These are phyloP conservation scores for Drosophila borborema DNA, from an alignment of 2,888 invertebrate genomes.

Conservation along the genomic window DNA sequence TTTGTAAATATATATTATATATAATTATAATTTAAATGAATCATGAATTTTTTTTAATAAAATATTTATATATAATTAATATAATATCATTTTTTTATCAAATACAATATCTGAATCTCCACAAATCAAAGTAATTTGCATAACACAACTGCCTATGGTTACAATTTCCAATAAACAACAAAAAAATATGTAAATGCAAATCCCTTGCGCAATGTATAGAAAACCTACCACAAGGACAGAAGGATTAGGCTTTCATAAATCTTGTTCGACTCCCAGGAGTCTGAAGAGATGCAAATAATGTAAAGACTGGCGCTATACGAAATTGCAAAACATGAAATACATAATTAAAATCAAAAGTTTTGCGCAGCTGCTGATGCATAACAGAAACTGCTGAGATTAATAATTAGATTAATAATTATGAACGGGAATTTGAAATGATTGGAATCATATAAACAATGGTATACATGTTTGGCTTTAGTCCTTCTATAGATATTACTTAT, in stretches of 20 bases:
- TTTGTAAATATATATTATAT: too few species aligned
- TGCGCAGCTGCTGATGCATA: neutral
- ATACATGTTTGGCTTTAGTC: neutral
- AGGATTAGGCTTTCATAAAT: neutral
- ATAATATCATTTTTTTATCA: too few species aligned
- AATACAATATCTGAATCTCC: too few species aligned
- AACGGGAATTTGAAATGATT: neutral
- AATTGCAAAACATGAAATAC: neutral
- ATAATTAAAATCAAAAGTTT: slow-evolving; percentile 1
- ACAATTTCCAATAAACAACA: neutral
- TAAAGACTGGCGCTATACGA: neutral
- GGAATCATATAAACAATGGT: neutral
- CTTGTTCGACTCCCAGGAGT: neutral
- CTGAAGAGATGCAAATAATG: neutral
- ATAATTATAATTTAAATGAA: too few species aligned
- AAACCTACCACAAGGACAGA: neutral
- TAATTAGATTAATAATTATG: neutral
- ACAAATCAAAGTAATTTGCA: slow-evolving; percentile 1
- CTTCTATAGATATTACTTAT: neutral
- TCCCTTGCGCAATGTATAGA: slow-evolving; percentile 2
- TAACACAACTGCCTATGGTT: neutral
- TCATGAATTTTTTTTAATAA: too few species aligned
- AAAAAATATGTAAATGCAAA: slow-evolving; percentile 12
- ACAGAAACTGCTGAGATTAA: neutral
- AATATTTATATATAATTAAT: too few species aligned